Conservation (phyloP, 2,888 invertebrate species). For the Agrotis ipsilon region DNA sequence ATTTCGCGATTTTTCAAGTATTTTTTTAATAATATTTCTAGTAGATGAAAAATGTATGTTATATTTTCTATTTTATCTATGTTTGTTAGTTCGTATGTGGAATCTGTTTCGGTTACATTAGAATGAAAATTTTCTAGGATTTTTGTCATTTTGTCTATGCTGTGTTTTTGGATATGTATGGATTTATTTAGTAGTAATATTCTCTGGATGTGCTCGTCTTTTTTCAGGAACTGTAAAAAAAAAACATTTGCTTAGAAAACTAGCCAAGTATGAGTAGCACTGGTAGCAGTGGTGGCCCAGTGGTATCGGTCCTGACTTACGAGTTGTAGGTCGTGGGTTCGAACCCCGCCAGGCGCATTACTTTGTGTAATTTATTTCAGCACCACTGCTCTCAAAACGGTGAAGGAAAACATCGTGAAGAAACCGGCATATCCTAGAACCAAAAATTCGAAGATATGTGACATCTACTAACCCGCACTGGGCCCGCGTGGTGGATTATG, state of each 20-base stretch:
- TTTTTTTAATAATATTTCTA: slow-evolving; percentile 78
- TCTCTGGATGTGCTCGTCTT: slow-evolving; percentile 78
- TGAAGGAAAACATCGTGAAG: too few relatives aligned
- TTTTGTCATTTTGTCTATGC: slow-evolving; percentile 77
- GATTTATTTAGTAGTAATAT: slow-evolving; percentile 80
- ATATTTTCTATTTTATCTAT: slow-evolving; percentile 76
- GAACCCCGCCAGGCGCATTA: too few relatives aligned
- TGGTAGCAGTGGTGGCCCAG: too few relatives aligned
- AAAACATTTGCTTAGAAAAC: background rate
- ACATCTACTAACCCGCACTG: too few relatives aligned
- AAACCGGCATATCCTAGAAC: too few relatives aligned
- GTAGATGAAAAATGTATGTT: slow-evolving; percentile 78
- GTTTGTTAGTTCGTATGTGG: slow-evolving; percentile 73
- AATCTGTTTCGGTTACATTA: slow-evolving; percentile 65
- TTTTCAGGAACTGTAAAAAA: slow-evolving; percentile 78
- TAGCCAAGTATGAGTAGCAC: background rate
- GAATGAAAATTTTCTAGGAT: slow-evolving; percentile 71
- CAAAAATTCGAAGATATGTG: too few relatives aligned
- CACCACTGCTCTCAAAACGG: too few relatives aligned
- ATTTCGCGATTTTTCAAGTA: slow-evolving; percentile 64
- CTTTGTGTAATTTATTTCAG: too few relatives aligned
- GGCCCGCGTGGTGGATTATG: too few relatives aligned
- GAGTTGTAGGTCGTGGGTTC: too few relatives aligned
- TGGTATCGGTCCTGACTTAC: too few relatives aligned
- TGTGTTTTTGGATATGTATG: slow-evolving; percentile 77